phyloP scores from a whole-genome alignment of 1,140 invertebrate species.

The Drosophila lacteicornis region DNA sequence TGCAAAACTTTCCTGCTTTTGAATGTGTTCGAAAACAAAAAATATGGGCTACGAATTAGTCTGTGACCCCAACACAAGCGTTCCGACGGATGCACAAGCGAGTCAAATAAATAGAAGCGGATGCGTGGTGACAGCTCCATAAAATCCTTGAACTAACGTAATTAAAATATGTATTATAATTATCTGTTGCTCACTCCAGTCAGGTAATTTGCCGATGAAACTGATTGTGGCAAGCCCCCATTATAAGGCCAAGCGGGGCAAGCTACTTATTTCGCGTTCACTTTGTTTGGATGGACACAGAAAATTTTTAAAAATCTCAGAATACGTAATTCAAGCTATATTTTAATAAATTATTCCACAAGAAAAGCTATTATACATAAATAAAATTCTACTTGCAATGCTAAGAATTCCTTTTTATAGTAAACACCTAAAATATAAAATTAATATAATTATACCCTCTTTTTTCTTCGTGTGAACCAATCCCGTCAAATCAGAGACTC shows the following conservation, averaged over 20 bases:
- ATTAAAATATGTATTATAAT: conserved; percentile 27
- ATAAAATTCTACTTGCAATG: background rate
- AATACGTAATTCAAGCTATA: no score
- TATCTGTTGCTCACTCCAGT: conserved; percentile 2
- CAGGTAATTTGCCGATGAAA: background rate
- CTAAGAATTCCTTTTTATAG: background rate
- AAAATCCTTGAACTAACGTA: conserved; percentile 51
- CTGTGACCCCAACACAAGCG: conserved; percentile 5
- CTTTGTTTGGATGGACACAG: conserved; percentile 14
- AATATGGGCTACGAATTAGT: conserved; percentile 31
- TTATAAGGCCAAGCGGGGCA: conserved; percentile 7
- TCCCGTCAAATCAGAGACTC: conserved; percentile 31
- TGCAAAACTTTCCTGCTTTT: conserved; percentile 67
- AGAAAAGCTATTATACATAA: no score
- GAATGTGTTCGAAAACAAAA: conserved; percentile 40
- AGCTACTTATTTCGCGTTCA: conserved; percentile 4
- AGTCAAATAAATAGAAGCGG: conserved; percentile 52
- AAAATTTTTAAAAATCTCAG: background rate
- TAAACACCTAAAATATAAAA: background rate
- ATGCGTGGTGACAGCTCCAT: conserved; percentile 47
- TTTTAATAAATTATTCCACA: background rate
- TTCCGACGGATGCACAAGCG: conserved; percentile 39
- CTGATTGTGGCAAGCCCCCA: conserved; percentile 16
- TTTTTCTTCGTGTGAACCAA: background rate
- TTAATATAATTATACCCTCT: background rate